phyloP scores from a whole-genome alignment of 2,888 invertebrate species.

The Steinernema hermaphroditum region DNA sequence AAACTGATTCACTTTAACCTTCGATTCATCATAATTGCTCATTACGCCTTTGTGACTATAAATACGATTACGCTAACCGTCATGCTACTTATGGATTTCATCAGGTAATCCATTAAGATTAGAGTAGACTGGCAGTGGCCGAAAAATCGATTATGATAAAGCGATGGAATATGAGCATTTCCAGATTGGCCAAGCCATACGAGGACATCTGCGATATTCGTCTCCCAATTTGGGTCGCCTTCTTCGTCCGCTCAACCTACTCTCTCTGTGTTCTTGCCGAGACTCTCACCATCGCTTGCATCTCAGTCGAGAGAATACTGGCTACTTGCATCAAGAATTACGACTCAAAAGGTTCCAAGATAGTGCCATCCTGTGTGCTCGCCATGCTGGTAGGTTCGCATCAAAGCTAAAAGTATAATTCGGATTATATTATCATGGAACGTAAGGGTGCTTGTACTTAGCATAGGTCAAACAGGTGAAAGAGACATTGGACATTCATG shows the following conservation, averaged over 20 bases:
- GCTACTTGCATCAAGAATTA: not conserved
- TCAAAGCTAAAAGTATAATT: no score
- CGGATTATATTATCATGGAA: no score
- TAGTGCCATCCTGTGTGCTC: not conserved
- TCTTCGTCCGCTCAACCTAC: not conserved
- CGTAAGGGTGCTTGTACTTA: no score
- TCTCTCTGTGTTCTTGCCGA: conserved; percentile 8
- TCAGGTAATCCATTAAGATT: no score
- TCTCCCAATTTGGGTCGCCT: not conserved
- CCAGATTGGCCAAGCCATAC: not conserved
- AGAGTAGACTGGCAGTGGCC: no score
- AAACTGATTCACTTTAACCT: not conserved
- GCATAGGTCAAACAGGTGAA: no score
- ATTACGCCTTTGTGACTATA: not conserved
- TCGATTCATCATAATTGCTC: not conserved
- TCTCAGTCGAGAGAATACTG: not conserved
- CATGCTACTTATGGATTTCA: not conserved
- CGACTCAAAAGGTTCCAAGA: not conserved
- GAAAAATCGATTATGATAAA: no score
- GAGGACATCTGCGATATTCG: not conserved
- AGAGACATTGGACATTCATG: no score
- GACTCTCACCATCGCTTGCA: not conserved
- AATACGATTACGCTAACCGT: not conserved
- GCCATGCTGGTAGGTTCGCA: not conserved
- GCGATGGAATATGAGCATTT: no score